phyloP scores from a whole-genome alignment of 2,888 invertebrate species.

The Ptychoptera albimana region DNA sequence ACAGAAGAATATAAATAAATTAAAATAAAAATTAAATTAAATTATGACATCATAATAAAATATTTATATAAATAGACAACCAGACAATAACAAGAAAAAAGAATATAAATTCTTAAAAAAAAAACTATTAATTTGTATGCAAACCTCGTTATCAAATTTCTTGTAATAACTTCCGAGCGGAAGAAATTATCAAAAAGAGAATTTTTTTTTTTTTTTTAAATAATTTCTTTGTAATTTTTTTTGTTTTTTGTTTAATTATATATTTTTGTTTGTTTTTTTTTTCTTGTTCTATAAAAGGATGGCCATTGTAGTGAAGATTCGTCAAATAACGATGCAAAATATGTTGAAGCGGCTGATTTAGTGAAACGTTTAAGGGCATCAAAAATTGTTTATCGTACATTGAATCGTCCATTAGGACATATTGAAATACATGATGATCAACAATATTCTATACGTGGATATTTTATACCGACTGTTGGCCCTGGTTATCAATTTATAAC shows the following conservation, averaged over 20 bases:
- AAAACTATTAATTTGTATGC: too few species aligned
- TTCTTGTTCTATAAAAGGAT: slow-evolving; percentile 4
- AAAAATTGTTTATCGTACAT: slow-evolving; percentile 17
- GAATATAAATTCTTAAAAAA: too few species aligned
- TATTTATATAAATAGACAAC: too few species aligned
- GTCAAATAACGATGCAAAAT: slow-evolving; percentile 7
- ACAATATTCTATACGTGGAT: slow-evolving; percentile 18
- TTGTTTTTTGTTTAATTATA: background rate
- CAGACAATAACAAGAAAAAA: too few species aligned
- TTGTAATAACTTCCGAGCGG: background rate
- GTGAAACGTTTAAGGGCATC: slow-evolving; percentile 14
- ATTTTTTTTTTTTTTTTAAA: background rate
- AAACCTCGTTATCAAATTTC: too few species aligned
- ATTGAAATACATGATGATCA: slow-evolving; percentile 13
- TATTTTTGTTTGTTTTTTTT: too few species aligned
- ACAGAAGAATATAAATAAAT: too few species aligned
- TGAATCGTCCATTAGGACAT: slow-evolving; percentile 13
- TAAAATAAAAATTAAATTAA: too few species aligned
- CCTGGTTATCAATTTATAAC: slow-evolving; percentile 18
- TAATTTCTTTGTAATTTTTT: background rate
- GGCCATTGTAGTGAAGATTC: slow-evolving; percentile 12
- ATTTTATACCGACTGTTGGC: slow-evolving; percentile 16
- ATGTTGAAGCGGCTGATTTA: slow-evolving; percentile 11
- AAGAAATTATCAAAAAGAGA: background rate
- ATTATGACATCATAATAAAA: too few species aligned